phyloP scores from a whole-genome alignment of 2,888 invertebrate genomes.

The Andrena chrysosceles region DNA sequence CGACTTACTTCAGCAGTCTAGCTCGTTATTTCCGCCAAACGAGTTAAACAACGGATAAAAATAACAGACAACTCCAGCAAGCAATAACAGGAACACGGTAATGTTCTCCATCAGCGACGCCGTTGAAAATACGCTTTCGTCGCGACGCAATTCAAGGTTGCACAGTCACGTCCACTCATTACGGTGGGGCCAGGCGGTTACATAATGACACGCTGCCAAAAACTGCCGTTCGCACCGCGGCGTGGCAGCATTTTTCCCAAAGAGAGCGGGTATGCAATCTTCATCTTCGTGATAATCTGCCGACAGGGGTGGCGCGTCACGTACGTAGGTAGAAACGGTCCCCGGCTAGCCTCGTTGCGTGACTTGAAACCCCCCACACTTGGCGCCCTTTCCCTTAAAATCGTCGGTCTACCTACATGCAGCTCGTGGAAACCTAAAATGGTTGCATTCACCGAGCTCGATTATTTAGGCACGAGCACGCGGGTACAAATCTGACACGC shows the following conservation, averaged over 20 bases:
- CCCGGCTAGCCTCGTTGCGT: slow-evolving; percentile 54
- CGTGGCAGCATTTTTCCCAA: slow-evolving; percentile 36
- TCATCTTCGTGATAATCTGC: slow-evolving; percentile 62
- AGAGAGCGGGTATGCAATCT: slow-evolving; percentile 30
- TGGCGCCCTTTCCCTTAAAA: slow-evolving; percentile 12
- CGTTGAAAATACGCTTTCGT: neutral
- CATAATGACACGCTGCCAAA: slow-evolving; percentile 29
- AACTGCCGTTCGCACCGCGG: slow-evolving; percentile 27
- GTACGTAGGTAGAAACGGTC: slow-evolving; percentile 46
- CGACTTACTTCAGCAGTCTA: too few species aligned
- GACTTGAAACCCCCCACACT: slow-evolving; percentile 49
- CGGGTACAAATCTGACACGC: slow-evolving; percentile 40
- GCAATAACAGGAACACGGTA: slow-evolving; percentile 1
- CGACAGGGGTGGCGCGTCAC: slow-evolving; percentile 59
- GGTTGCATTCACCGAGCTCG: neutral
- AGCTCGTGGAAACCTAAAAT: slow-evolving; percentile 24
- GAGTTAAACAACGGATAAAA: too few species aligned
- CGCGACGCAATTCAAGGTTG: slow-evolving; percentile 33
- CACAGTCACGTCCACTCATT: slow-evolving; percentile 40
- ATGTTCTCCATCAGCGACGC: neutral
- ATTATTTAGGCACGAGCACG: slow-evolving; percentile 1
- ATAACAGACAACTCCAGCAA: neutral
- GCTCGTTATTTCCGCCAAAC: too few species aligned
- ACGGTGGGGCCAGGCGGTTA: slow-evolving; percentile 6
- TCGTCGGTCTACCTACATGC: slow-evolving; percentile 1